Base-by-base conservation (phyloP, 2,797 vertebrate species). In the Lagodon rhomboides region DNA sequence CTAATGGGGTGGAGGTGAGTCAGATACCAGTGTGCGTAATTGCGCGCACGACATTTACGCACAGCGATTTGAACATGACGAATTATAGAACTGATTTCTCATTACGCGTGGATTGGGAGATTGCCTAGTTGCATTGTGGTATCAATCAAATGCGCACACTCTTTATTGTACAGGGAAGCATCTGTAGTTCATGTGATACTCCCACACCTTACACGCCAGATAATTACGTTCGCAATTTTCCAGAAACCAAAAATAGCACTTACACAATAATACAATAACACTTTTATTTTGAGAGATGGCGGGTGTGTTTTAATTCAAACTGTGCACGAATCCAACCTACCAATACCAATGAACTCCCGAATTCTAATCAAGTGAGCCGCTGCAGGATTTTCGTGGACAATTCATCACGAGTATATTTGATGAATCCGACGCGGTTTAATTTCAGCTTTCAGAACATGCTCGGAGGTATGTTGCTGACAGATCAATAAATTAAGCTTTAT, bases 371-470 rank as follows among this genome's bases (percentile, higher is more conserved):
- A 34, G 25, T 17, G 20, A 4, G 17, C 54, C 1, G 8, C 44
- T 30, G 20, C 17, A 53, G 38, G 11, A 22, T n/a, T 55, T 61
- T 17, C 3, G 12, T 18, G 41, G 13, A 27, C 13, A 43, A 4
- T 20, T n/a, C 3, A 27, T 73, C 55, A 22, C 22, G 44, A 54
- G 20, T 17, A 46, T 25, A 58, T 53, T 50, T 27, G 22, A 64
- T 10, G 23, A 38, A 13, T 56, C 10, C 66, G 47, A 59, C 46
- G 43, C 30, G 17, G 61, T 54, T 61, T 18, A 2, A 27, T 43
- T 61, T 47, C n/a, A 34, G 11, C 59, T 83, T 30, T 59, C 8
- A 75, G 73, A 60, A 80, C 27, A 61, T n/a, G 68, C 49, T 72
- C 23, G 55, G 13, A 41, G 59, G 59, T 46, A 12, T n/a, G n/a